Evolutionary conservation across 2,797 vertebrate species (phyloP).

Genomic region (Sarcoramphus papa): DNA sequence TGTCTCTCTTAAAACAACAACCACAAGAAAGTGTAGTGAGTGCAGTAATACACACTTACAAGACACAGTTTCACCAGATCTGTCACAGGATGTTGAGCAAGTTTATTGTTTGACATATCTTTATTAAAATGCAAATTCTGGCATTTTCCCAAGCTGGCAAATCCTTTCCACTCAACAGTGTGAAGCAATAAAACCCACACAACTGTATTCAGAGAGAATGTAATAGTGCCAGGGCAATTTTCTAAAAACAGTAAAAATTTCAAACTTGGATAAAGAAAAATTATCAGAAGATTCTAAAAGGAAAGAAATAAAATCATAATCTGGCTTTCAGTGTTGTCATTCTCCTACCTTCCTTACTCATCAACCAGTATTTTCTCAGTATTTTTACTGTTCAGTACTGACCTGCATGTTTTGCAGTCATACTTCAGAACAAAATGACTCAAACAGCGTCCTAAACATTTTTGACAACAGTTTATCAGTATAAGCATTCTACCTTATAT

Average conservation of each 20-base stretch:
- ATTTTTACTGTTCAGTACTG: background rate
- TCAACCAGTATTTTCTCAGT: background rate
- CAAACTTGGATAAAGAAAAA: background rate
- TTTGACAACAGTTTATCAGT: background rate
- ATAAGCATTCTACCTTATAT: background rate
- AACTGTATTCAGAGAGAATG: background rate
- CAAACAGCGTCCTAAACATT: background rate
- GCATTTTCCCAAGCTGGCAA: constrained; percentile 24
- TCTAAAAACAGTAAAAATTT: background rate
- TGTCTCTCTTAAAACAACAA: background rate
- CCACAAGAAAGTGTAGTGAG: background rate
- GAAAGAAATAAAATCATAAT: background rate
- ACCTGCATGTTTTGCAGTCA: background rate
- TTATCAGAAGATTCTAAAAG: background rate
- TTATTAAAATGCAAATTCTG: constrained; percentile 60
- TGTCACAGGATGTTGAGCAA: background rate
- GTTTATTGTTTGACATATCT: constrained; percentile 40
- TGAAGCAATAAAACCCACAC: background rate
- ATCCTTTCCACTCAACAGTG: background rate
- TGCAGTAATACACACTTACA: background rate
- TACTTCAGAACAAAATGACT: background rate
- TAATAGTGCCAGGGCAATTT: background rate
- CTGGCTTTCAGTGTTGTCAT: background rate
- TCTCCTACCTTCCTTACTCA: background rate
- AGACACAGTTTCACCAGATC: background rate